Evolutionary conservation across 2,888 invertebrate genomes (phyloP).

Genomic region (Spodoptera exigua): DNA sequence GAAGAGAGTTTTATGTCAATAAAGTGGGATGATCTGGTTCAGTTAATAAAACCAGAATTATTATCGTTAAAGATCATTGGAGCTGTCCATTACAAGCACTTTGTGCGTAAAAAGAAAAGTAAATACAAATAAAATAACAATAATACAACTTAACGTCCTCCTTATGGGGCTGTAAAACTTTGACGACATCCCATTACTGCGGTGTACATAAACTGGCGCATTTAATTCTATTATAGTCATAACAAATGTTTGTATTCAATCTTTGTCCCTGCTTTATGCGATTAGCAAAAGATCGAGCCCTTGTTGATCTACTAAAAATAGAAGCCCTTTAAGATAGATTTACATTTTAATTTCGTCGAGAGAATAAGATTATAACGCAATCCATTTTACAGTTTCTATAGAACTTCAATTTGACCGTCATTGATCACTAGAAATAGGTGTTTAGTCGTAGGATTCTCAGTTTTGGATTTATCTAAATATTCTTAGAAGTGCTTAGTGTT

Average conservation of each 20-base stretch:
- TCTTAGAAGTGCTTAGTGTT: too few species aligned
- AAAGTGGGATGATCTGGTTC: too few species aligned
- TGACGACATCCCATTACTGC: constrained; percentile 34
- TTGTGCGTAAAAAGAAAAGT: constrained; percentile 38
- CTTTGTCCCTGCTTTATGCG: constrained; percentile 1
- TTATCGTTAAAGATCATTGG: constrained; percentile 3
- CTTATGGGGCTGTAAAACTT: constrained; percentile 43
- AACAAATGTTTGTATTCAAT: constrained; percentile 29
- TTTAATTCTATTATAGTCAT: constrained; percentile 6
- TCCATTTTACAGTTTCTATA: too few species aligned
- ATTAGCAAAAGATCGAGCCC: constrained; percentile 6
- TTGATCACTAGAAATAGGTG: too few species aligned
- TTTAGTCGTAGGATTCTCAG: too few species aligned
- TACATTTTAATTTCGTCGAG: too few species aligned
- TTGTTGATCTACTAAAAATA: not conserved
- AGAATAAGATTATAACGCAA: too few species aligned
- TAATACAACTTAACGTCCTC: constrained; percentile 46
- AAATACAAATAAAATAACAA: constrained; percentile 52
- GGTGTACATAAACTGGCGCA: constrained; percentile 13
- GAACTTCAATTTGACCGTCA: too few species aligned
- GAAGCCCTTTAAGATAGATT: not conserved
- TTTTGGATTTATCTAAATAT: too few species aligned
- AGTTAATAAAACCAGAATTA: not conserved
- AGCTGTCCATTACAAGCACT: constrained; percentile 28
- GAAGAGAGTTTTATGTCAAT: too few species aligned